Evolutionary conservation across 2,113 vertebrate species (phyloP).

Genomic region (Xiphophorus hellerii): DNA sequence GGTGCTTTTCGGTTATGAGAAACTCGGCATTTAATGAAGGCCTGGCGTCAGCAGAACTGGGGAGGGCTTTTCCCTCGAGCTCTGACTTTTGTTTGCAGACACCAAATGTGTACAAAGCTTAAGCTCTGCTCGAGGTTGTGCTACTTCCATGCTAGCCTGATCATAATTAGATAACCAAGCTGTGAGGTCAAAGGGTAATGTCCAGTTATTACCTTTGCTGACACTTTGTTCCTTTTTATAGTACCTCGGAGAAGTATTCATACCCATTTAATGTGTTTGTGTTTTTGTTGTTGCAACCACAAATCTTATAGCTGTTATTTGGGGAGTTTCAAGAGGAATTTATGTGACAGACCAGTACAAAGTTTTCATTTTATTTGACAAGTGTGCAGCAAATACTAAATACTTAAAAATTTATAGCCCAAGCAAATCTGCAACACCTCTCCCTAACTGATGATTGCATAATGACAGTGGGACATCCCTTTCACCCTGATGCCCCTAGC

Average conservation of each 20-base stretch:
- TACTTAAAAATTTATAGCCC: background rate
- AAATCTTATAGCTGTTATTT: background rate
- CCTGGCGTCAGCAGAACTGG: constrained; percentile 33
- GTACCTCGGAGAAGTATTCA: background rate
- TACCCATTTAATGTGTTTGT: background rate
- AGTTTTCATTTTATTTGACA: background rate
- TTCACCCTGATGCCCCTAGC: too few species aligned
- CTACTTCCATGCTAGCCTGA: background rate
- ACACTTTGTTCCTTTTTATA: background rate
- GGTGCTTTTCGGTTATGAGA: constrained; percentile 23
- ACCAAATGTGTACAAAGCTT: background rate
- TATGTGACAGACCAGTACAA: background rate
- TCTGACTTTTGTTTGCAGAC: constrained; percentile 3
- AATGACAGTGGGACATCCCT: too few species aligned
- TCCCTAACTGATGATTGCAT: too few species aligned
- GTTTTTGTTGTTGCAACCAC: background rate
- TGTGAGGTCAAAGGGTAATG: constrained; percentile 2
- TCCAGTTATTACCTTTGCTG: background rate
- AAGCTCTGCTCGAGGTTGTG: constrained; percentile 1
- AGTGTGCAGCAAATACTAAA: background rate
- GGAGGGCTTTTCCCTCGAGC: constrained; percentile 26
- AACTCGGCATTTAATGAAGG: constrained; percentile 24
- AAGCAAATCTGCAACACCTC: background rate
- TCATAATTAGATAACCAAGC: background rate
- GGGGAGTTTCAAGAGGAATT: background rate